Base-by-base conservation (phyloP, 2,797 vertebrate species). In the Poeciliopsis gracilis region DNA sequence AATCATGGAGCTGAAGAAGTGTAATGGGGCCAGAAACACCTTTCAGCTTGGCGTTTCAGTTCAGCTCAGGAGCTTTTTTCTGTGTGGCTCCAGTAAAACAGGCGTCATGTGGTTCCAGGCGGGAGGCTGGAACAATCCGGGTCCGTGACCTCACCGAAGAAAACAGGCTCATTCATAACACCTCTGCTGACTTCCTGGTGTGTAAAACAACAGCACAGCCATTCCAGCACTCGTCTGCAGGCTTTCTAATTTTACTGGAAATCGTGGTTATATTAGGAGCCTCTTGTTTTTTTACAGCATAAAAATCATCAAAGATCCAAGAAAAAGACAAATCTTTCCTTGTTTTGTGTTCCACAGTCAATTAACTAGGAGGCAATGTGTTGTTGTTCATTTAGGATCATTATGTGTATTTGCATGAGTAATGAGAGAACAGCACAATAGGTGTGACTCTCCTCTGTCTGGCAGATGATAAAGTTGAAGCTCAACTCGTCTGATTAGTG, bases 321-420 rank as follows among this genome's bases (percentile, higher is more conserved):
- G 20, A 55, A 36, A 46, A 49, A 49, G 61, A 77, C 20, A 33
- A 45, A 46, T 43, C 75, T 45, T 43, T 80, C 79, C 91, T 84
- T 74, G 77, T 81, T 85, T 84, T 74, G 61, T 75, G 78, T 75
- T 90, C 77, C 76, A 55, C 63, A 70, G 82, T 77, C 81, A 89
- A 82, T 91, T 90, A 91, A 82, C 75, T 53, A 47, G 76, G 72
- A 87, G 84, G 75, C 72, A 76, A 84, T 67, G 74, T 90, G 91
- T 89, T 87, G 89, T 78, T 85, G 73, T 89, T 88, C 83, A 91
- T 93, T 91, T 92, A 84, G 81, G 86, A 84, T 90, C 87, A 87
- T 94, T 89, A 86, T 83, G 86, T 77, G 51, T 89, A 88, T 91
- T 91, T 89, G 79, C 84, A 90, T 91, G 88, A 84, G 69, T 90